Percentiles rank a stretch among this genome's conserved stretches.
phyloP scores from a whole-genome alignment of 2,888 invertebrate species.

The Trilocha varians region DNA sequence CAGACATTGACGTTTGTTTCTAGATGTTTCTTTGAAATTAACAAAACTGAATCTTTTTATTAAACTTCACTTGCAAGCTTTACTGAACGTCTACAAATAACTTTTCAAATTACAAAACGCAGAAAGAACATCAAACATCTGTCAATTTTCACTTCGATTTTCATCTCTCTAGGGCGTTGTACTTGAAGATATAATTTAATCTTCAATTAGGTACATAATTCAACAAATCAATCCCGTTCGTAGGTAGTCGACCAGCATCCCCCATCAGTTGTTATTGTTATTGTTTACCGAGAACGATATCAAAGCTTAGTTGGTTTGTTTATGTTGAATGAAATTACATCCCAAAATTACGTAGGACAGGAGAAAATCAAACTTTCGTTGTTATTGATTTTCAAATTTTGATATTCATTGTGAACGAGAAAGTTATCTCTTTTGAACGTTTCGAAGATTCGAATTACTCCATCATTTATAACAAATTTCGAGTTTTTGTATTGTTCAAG shows the following conservation, averaged over 20 bases:
- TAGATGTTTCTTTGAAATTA: too few relatives aligned
- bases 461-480: background rate
- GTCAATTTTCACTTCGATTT: background rate
- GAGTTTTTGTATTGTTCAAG: background rate
- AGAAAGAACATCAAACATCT: background rate
- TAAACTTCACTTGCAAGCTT: background rate
- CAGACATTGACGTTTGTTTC: too few relatives aligned
- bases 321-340: conserved; percentile 29
- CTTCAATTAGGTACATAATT: conserved; percentile 15
- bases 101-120: background rate
- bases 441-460: background rate
- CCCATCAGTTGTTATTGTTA: conserved; percentile 27
- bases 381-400: background rate
- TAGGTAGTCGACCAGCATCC: conserved; percentile 18
- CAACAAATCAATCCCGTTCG: conserved; percentile 25
- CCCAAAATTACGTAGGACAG: conserved; percentile 3
- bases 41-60: background rate
- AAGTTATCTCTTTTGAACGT: background rate
- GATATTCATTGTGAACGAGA: background rate
- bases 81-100: background rate
- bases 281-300: conserved; percentile 34
- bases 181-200: conserved; percentile 1
- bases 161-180: background rate
- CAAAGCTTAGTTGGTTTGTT: conserved; percentile 31
- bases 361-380: background rate